A percentile compares a stretch with the other conserved stretches of the same genome.
These are phyloP conservation scores for Leptestheria dahalacensis DNA, from an alignment of 1,140 invertebrate genomes.

Conservation along the genomic window DNA sequence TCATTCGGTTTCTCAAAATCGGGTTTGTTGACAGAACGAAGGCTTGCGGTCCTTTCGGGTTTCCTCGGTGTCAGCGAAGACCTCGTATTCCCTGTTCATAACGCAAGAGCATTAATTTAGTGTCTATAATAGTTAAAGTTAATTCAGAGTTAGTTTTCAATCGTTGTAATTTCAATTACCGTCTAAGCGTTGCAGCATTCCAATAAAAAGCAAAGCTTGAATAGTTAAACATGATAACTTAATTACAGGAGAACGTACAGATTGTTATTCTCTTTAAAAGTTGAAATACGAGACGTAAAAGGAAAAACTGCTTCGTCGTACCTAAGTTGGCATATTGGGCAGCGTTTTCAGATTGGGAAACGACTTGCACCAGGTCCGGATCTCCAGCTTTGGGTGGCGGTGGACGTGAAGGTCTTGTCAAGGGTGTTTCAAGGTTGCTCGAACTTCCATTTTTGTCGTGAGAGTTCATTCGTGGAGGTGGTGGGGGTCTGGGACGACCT, in stretches of 20 bases:
- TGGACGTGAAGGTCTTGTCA: conserved; percentile 44
- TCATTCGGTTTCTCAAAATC: too few relatives aligned
- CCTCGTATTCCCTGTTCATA: conserved; percentile 46
- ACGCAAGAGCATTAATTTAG: background rate
- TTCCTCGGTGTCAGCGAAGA: conserved; percentile 56
- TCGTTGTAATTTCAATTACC: too few relatives aligned
- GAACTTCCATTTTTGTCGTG: background rate
- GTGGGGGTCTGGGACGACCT: conserved; percentile 14
- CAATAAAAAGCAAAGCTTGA: too few relatives aligned
- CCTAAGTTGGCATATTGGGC: conserved; percentile 26
- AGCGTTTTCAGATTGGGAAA: conserved; percentile 34
- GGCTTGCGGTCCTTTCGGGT: conserved; percentile 63
- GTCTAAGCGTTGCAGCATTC: too few relatives aligned
- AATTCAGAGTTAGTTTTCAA: conserved; percentile 4
- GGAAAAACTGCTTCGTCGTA: too few relatives aligned
- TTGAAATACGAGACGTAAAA: too few relatives aligned
- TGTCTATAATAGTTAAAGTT: background rate
- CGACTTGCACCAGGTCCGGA: conserved; percentile 36
- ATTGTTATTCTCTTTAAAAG: too few relatives aligned
- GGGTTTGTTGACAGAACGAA: conserved; percentile 25
- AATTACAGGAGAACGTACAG: too few relatives aligned
- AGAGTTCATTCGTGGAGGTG: conserved; percentile 13
- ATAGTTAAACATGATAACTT: too few relatives aligned
- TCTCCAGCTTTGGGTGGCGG: conserved; percentile 51
- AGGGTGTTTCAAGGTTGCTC: background rate